phyloP scores from a whole-genome alignment of 2,113 vertebrate genomes.

The crab-eating macaque (Macaca fascicularis) region T2T-MFA8v1.1 NC_088391.1:82608001-82608500 shows the following conservation, averaged over 20 bases:
- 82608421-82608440: background rate
- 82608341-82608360: background rate
- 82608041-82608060: background rate
- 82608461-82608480: background rate
- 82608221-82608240: background rate
- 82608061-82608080: background rate
- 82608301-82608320: background rate
- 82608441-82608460: background rate
- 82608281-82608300: background rate
- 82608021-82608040: background rate
- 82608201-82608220: background rate
- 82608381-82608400: background rate
- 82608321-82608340: background rate
- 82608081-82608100: background rate
- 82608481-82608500: background rate
- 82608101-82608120: background rate
- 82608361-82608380: background rate
- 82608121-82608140: background rate
- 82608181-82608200: slow-evolving; percentile 1
- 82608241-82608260: background rate
- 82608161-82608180: background rate
- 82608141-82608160: background rate
- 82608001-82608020: background rate
- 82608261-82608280: background rate
- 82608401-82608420: background rate